A percentile compares a stretch with the other conserved stretches of the same genome.
Evolutionary conservation across 2,113 vertebrate genomes (phyloP).

Genomic region (Cyanoderma ruficeps): DNA sequence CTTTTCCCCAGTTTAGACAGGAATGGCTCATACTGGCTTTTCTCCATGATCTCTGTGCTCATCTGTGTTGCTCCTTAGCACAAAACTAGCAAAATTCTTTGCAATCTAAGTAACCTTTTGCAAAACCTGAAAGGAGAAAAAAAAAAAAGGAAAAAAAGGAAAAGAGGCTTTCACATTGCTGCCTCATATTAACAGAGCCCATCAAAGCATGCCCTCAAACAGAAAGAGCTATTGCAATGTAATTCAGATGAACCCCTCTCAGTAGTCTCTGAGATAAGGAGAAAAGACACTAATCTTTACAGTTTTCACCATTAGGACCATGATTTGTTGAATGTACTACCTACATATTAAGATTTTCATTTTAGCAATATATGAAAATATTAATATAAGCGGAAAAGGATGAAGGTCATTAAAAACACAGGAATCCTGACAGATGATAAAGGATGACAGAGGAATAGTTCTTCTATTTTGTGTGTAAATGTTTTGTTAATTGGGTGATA

Average conservation of each 20-base stretch:
- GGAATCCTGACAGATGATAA: neutral
- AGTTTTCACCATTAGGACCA: neutral
- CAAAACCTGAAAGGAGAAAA: neutral
- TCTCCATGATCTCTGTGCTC: neutral
- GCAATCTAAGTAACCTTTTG: neutral
- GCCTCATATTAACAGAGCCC: neutral
- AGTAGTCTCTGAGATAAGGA: neutral
- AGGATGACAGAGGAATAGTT: neutral
- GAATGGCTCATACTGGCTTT: neutral
- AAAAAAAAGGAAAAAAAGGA: neutral
- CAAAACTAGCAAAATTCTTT: neutral
- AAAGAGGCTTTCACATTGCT: neutral
- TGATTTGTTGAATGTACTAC: neutral
- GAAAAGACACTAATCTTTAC: rapidly evolving
- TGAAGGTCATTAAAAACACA: neutral
- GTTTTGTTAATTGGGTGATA: neutral
- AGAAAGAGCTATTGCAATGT: neutral
- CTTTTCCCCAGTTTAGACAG: neutral
- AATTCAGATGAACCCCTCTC: neutral
- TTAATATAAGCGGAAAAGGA: neutral
- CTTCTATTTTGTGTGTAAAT: neutral
- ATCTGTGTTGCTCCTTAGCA: neutral
- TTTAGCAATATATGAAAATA: neutral
- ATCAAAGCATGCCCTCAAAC: neutral
- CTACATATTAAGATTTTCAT: neutral